Conservation (phyloP, 2,888 invertebrate genomes). For the Eupithecia centaureata region DNA sequence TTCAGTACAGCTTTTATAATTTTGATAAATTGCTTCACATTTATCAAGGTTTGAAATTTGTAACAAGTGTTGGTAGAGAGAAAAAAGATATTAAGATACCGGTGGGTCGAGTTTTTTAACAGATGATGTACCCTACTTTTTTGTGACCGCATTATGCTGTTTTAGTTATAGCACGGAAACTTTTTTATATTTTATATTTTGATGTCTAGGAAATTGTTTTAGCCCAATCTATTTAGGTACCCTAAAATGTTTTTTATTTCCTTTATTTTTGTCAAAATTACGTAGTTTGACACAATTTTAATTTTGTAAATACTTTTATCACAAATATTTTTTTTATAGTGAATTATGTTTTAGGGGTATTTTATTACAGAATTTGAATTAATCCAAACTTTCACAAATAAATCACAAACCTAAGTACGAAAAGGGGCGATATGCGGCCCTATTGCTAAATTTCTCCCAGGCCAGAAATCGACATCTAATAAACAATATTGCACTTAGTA, state of each 20-base stretch:
- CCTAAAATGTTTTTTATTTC: no score
- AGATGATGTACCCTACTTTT: background rate
- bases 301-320: no score
- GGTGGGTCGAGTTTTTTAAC: background rate
- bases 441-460: background rate
- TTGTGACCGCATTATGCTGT: background rate
- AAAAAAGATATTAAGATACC: background rate
- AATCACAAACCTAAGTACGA: background rate
- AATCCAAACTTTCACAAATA: background rate
- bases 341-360: no score
- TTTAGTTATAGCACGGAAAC: no score
- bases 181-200: no score
- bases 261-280: no score
- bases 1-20: background rate
- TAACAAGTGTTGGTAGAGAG: slow-evolving; percentile 1
- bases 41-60: background rate
- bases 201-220: no score
- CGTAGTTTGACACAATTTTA: no score
- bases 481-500: background rate
- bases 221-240: no score
- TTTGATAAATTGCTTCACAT: slow-evolving; percentile 1
- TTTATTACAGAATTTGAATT: no score
- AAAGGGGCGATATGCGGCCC: background rate
- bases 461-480: background rate
- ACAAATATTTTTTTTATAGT: no score